Evolutionary conservation across 2,797 vertebrate species (phyloP).

Genomic region (Poeciliopsis infans): DNA sequence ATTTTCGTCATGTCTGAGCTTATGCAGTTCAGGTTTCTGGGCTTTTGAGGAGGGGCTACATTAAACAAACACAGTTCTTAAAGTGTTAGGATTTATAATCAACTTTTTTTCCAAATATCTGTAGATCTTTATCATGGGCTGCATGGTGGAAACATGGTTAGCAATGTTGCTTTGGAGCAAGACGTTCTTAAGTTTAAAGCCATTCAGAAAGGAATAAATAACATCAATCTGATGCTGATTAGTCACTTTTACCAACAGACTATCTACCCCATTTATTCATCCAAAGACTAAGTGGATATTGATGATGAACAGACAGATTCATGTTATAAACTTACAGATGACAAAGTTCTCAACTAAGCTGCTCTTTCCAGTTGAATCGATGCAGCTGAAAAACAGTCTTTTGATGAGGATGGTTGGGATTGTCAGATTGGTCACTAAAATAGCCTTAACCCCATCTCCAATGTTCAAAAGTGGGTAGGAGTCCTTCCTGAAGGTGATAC

Average conservation of each 20-base stretch:
- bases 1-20: conserved; percentile 58
- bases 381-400: conserved; percentile 30
- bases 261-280: neutral
- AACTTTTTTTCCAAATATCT: neutral
- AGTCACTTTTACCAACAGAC: neutral
- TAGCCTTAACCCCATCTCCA: conserved; percentile 55
- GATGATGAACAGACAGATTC: neutral
- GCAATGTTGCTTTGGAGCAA: neutral
- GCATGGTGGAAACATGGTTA: neutral
- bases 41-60: conserved; percentile 71
- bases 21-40: conserved; percentile 60
- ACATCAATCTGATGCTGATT: neutral
- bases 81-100: neutral
- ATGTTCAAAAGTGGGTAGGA: conserved; percentile 29
- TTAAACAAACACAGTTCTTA: neutral
- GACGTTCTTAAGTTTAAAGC: neutral
- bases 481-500: conserved; percentile 16
- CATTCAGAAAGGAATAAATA: neutral
- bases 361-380: fast-evolving
- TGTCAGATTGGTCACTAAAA: conserved; percentile 48
- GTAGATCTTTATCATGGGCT: neutral
- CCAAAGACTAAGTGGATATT: neutral
- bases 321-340: conserved; percentile 58
- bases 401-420: fast-evolving
- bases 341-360: conserved; percentile 16